Evolutionary conservation across 30 jellyfish, hydroid and myxozoan species (phyloP), one percentile per base, ranked within the genome.

Genomic region (Turritopsis dohrnii): DNA sequence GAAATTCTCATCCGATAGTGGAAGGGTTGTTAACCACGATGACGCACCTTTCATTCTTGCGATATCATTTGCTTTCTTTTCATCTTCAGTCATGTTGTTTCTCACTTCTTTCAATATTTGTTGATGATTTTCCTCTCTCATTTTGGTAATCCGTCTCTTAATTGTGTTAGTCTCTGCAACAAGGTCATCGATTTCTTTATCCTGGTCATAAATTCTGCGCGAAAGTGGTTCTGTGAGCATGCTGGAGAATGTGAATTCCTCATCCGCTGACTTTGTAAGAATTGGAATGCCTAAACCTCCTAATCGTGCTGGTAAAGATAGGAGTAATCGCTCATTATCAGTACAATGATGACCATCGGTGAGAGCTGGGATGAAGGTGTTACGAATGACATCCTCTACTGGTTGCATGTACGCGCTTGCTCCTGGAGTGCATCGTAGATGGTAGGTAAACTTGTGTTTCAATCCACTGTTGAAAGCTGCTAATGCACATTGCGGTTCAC

Each of bases 211-310:
- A 24, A 52, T 76, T 29, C 66, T 31, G 29, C 52, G 79, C 24
- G 80, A 30, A 23, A 21, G 28, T 53, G 66, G 86, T 18, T 19
- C 20, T 29, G 79, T 79, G 13, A 79, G 27, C 3, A 76, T 52
- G 27, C 23, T 79, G 25, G 86, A 79, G 86, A 76, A 74, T 24
- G 31, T 76, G 52, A 29, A 52, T 29, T 76, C 84, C 26, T 28
- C 21, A 28, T 65, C 72, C 8, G 84, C 77, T 76, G 28, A 22
- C 75, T 29, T 79, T 52, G 86, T 79, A 54, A 79, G 52, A 53
- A 52, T 76, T 9, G 86, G 79, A 21, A 79, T 31, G 65, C 86
- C 86, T 79, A 79, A 52, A 52, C 86, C 86, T 1, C 86, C 86
- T 22, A 30, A 3, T 65, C 52, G 24, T 13, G 54, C 74, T 21